Percentiles rank a stretch among this genome's conserved stretches.
phyloP scores from a whole-genome alignment of 2,113 vertebrate species.

The Callopanchax toddi region DNA sequence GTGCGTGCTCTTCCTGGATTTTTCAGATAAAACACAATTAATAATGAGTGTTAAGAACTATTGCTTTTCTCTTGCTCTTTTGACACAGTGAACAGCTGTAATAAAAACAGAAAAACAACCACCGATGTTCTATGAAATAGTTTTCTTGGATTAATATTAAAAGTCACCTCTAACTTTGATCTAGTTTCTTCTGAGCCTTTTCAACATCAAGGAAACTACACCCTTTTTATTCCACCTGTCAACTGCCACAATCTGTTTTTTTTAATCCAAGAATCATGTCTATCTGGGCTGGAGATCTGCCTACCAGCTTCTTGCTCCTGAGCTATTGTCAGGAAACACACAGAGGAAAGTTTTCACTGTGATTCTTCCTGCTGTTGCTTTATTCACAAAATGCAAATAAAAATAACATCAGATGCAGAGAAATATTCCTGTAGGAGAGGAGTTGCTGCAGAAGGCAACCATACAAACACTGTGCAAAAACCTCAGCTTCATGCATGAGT shows the following conservation, averaged over 20 bases:
- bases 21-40: slow-evolving; percentile 23
- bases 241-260: slow-evolving; percentile 73
- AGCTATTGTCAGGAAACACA: slow-evolving; percentile 69
- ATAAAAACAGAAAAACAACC: slow-evolving; percentile 59
- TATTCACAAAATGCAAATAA: slow-evolving; percentile 61
- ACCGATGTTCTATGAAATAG: slow-evolving; percentile 67
- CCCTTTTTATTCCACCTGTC: slow-evolving; percentile 73
- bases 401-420: slow-evolving; percentile 51
- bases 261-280: slow-evolving; percentile 55
- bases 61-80: slow-evolving; percentile 26
- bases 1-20: background rate
- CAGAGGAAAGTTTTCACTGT: slow-evolving; percentile 45
- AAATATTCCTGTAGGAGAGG: slow-evolving; percentile 24
- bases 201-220: slow-evolving; percentile 72
- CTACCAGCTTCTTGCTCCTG: slow-evolving; percentile 37
- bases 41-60: slow-evolving; percentile 29
- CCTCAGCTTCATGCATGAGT: slow-evolving; percentile 3
- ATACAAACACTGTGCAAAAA: slow-evolving; percentile 12
- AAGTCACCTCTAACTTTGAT: slow-evolving; percentile 72
- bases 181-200: slow-evolving; percentile 63
- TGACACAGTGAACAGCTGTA: slow-evolving; percentile 50
- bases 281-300: slow-evolving; percentile 52
- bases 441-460: slow-evolving; percentile 5
- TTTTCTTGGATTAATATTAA: slow-evolving; percentile 72
- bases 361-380: slow-evolving; percentile 39